These are phyloP conservation scores for Eucidaris tribuloides DNA, from an alignment of 35 echinoderm and acorn worm species.

Conservation along the genomic window DNA sequence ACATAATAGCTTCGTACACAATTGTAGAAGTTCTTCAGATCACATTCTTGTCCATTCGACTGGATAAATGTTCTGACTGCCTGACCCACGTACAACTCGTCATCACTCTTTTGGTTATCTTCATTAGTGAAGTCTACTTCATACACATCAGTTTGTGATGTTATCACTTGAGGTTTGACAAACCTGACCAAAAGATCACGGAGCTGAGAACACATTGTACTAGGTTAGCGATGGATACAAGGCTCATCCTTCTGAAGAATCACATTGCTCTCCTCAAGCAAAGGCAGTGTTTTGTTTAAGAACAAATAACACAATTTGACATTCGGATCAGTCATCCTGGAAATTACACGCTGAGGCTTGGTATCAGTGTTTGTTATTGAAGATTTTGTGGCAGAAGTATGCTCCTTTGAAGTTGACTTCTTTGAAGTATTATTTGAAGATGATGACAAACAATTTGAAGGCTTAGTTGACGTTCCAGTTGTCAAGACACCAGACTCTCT, in stretches of 20 bases:
- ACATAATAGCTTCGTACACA: slow-evolving; percentile 18
- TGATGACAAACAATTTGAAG: too few relatives aligned
- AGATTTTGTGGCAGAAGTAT: too few relatives aligned
- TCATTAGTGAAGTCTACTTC: neutral
- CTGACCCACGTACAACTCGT: neutral
- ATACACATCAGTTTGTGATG: neutral
- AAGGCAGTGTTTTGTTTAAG: slow-evolving; percentile 11
- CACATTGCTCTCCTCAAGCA: slow-evolving; percentile 28
- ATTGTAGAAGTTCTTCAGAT: neutral
- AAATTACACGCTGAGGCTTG: neutral
- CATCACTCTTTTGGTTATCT: neutral
- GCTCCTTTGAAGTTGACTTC: too few relatives aligned
- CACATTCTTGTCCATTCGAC: neutral
- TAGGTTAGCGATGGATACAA: slow-evolving; percentile 29
- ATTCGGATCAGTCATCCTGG: slow-evolving; percentile 6
- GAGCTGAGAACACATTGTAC: slow-evolving; percentile 18
- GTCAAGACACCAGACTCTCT: too few relatives aligned
- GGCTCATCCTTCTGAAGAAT: slow-evolving; percentile 38
- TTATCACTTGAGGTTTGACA: slow-evolving; percentile 18
- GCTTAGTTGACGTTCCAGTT: too few relatives aligned
- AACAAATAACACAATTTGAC: neutral
- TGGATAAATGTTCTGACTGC: neutral
- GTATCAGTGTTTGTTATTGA: too few relatives aligned
- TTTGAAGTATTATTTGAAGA: too few relatives aligned
- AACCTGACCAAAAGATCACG: neutral